Evolutionary conservation across 2,797 vertebrate species (phyloP).

Genomic region (Propithecus perrieri): DNA sequence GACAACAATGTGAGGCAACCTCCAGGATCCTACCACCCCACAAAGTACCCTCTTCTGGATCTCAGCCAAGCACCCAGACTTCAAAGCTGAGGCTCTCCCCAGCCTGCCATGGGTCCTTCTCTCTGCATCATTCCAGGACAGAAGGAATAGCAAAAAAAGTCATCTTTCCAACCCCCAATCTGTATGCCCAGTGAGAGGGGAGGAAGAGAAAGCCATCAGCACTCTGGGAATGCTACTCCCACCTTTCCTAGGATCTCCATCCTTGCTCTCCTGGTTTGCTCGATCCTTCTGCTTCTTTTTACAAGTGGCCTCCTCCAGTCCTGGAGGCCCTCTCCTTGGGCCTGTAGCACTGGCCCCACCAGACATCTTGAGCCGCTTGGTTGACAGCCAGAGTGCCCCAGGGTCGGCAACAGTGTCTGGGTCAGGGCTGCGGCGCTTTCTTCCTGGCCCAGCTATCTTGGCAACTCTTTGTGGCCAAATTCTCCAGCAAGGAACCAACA

Average conservation of each 20-base stretch:
- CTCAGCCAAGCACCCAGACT: not conserved
- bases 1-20: not conserved
- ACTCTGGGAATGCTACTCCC: not conserved
- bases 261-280: slow-evolving; percentile 96
- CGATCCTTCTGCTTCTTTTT: slow-evolving; percentile 98
- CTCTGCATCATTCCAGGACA: not conserved
- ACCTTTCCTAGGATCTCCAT: slow-evolving; percentile 94
- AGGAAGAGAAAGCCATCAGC: not conserved
- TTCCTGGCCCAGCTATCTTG: slow-evolving; percentile 99
- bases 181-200: not conserved
- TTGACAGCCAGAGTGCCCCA: slow-evolving; percentile 92
- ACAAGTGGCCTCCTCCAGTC: slow-evolving; percentile 90
- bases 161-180: not conserved
- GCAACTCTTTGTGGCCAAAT: slow-evolving; percentile 94
- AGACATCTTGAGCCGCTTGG: slow-evolving; percentile 99
- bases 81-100: not conserved
- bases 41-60: not conserved
- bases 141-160: not conserved
- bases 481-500: slow-evolving; percentile 93
- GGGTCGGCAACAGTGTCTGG: slow-evolving; percentile 96
- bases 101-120: not conserved
- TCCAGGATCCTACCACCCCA: not conserved
- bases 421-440: slow-evolving; percentile 98
- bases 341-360: slow-evolving; percentile 88
- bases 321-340: slow-evolving; percentile 88